Conservation (phyloP, 1,140 invertebrate species). For the Drosophila lacertosa region DNA sequence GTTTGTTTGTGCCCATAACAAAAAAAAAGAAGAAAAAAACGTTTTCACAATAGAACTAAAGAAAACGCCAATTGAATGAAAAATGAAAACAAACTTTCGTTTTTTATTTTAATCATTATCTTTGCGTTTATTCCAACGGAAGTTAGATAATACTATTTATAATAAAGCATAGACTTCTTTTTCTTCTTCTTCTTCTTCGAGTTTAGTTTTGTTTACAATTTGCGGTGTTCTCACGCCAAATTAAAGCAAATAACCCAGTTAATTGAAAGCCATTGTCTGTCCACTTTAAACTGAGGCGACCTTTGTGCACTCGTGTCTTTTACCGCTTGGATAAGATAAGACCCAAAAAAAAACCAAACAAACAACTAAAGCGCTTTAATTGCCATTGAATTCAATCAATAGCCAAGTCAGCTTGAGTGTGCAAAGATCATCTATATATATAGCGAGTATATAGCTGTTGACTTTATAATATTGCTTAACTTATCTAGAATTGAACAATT, state of each 20-base stretch:
- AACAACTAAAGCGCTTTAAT: slow-evolving; percentile 5
- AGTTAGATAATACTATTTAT: slow-evolving; percentile 9
- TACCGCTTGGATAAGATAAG: slow-evolving; percentile 41
- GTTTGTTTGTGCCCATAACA: slow-evolving; percentile 13
- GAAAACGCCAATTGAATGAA: slow-evolving; percentile 28
- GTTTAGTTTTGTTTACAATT: neutral
- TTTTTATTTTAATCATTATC: slow-evolving; percentile 43
- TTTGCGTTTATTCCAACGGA: slow-evolving; percentile 30
- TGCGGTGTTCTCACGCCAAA: slow-evolving; percentile 31
- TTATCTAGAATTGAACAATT: neutral
- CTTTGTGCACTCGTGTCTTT: slow-evolving; percentile 31
- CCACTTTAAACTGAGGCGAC: slow-evolving; percentile 17
- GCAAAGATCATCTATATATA: slow-evolving; percentile 16
- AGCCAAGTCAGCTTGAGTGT: neutral
- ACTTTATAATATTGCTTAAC: neutral
- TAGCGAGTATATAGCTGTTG: neutral
- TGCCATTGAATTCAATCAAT: slow-evolving; percentile 18
- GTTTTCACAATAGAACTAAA: slow-evolving; percentile 51
- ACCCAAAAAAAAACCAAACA: neutral
- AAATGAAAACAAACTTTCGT: slow-evolving; percentile 61
- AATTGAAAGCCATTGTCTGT: slow-evolving; percentile 37
- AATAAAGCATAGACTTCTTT: neutral
- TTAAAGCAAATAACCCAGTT: slow-evolving; percentile 30
- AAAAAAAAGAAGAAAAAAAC: slow-evolving; percentile 23
- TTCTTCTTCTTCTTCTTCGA: no score